A percentile compares a stretch with the other conserved stretches of the same genome.
phyloP scores from a whole-genome alignment of 92 coral and sea anemone species.

The Parazoanthus darwini region DNA sequence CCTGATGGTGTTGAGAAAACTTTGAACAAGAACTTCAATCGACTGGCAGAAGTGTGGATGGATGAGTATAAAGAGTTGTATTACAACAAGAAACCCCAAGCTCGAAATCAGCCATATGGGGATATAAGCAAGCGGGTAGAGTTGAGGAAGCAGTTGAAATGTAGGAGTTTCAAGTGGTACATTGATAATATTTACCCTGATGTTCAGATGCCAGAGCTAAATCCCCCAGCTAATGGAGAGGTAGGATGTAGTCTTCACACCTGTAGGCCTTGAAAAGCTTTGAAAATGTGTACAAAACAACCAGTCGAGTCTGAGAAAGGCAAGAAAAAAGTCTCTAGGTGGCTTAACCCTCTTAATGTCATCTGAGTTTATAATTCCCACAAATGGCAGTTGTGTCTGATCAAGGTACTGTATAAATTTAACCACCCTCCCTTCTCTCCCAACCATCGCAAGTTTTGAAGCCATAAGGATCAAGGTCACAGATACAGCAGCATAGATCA shows the following conservation, averaged over 20 bases:
- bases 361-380: too few relatives aligned
- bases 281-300: too few relatives aligned
- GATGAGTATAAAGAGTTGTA: constrained; percentile 96
- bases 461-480: too few relatives aligned
- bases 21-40: constrained; percentile 91
- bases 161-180: constrained; percentile 96
- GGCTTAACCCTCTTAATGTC: too few relatives aligned
- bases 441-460: too few relatives aligned
- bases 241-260: constrained; percentile 39
- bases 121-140: constrained; percentile 89
- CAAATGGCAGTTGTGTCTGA: too few relatives aligned
- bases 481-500: too few relatives aligned
- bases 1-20: constrained; percentile 98
- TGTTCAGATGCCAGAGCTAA: constrained; percentile 95
- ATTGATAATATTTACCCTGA: constrained; percentile 96
- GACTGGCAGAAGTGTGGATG: constrained; percentile 99
- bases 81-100: constrained; percentile 97
- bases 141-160: constrained; percentile 76
- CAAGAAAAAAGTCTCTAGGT: too few relatives aligned
- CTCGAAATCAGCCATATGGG: constrained; percentile 83
- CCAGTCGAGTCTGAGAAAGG: too few relatives aligned
- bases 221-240: constrained; percentile 99
- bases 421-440: too few relatives aligned
- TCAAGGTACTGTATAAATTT: too few relatives aligned
- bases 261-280: too few relatives aligned